These are phyloP conservation scores for Sarotherodon lohbergeri DNA, from an alignment of 2,113 vertebrate genomes.

Conservation along the genomic window DNA sequence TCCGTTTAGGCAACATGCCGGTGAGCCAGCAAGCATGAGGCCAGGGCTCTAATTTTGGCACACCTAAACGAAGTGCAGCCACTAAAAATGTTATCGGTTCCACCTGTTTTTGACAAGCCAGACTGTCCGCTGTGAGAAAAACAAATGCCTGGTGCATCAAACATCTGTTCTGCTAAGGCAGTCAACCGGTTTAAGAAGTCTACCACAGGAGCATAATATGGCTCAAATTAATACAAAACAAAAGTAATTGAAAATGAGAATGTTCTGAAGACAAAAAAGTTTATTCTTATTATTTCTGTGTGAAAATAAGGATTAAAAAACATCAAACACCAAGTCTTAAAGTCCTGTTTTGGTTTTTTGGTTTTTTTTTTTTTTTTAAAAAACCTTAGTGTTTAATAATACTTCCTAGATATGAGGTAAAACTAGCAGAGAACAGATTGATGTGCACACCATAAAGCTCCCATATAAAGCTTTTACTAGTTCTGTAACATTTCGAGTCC, in stretches of 20 bases:
- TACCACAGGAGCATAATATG: neutral
- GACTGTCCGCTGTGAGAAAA: neutral
- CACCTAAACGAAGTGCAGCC: neutral
- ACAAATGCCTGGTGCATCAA: neutral
- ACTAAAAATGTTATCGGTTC: neutral
- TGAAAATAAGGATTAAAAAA: neutral
- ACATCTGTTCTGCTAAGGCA: neutral
- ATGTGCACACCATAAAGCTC: neutral
- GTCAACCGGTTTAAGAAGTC: neutral
- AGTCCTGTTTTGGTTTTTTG: too few relatives aligned
- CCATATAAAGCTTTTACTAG: neutral
- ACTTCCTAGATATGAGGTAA: neutral
- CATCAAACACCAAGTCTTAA: neutral
- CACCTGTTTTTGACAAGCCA: neutral
- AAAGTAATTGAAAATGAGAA: neutral
- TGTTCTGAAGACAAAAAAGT: neutral
- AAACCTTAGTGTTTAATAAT: neutral
- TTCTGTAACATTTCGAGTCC: neutral
- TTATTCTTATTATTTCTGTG: neutral
- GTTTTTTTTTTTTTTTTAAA: too few relatives aligned
- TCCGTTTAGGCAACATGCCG: neutral
- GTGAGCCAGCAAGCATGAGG: neutral
- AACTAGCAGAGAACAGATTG: neutral
- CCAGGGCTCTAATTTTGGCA: neutral
- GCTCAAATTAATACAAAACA: neutral